Conservation (phyloP, 2,888 invertebrate species). For the Lasioglossum marginatum region DNA sequence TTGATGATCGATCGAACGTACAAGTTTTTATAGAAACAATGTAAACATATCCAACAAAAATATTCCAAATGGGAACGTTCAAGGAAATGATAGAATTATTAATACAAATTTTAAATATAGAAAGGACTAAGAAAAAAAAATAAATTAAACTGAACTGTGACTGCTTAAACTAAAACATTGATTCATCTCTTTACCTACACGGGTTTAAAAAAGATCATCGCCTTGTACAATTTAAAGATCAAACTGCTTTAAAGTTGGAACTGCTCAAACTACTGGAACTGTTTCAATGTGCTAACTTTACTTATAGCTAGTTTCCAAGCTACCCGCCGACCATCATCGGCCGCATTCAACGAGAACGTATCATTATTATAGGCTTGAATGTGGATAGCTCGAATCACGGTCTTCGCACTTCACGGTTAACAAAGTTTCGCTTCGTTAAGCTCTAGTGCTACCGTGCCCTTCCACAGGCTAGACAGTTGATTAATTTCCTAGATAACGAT, state of each 20-base stretch:
- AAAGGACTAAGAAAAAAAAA: background rate
- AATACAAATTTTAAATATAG: background rate
- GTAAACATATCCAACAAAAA: no score
- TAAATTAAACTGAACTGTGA: no score
- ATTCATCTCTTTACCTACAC: no score
- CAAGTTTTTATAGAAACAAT: background rate
- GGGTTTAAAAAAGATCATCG: no score
- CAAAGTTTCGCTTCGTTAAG: slow-evolving; percentile 74
- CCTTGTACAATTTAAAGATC: background rate
- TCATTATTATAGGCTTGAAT: slow-evolving; percentile 33
- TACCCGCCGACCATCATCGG: background rate
- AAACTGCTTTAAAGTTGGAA: background rate
- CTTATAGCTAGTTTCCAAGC: background rate
- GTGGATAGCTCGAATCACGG: slow-evolving; percentile 47
- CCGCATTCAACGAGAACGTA: slow-evolving; percentile 20
- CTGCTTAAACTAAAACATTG: background rate
- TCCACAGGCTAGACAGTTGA: slow-evolving; percentile 60
- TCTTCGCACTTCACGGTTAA: slow-evolving; percentile 70
- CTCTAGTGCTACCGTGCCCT: slow-evolving; percentile 62
- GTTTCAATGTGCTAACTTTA: slow-evolving; percentile 1
- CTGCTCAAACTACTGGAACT: background rate
- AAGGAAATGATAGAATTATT: background rate
- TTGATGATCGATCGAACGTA: background rate
- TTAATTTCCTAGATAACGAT: slow-evolving; percentile 70
- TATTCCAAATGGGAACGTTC: background rate